Conservation (phyloP, 30 jellyfish, hydroid and myxozoan species). For the Turritopsis rubra region DNA sequence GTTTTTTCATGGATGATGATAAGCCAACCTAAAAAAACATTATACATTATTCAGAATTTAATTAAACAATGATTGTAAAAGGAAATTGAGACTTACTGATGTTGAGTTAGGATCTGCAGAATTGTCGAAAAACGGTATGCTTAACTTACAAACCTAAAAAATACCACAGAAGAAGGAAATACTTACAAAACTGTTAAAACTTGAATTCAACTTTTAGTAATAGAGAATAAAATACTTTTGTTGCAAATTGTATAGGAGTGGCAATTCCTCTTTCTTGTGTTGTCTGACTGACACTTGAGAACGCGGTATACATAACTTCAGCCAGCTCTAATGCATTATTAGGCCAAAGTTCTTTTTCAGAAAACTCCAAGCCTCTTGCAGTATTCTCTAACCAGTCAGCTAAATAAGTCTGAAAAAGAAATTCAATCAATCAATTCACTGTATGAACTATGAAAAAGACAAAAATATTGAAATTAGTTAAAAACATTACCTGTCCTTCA, state of each 20-base stretch:
- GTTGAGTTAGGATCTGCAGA: conserved; percentile 19
- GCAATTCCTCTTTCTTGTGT: conserved; percentile 92
- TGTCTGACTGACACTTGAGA: conserved; percentile 73
- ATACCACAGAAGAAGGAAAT: neutral
- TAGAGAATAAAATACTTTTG: conserved; percentile 53
- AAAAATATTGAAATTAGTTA: neutral
- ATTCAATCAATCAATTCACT: neutral
- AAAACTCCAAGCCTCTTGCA: conserved; percentile 28
- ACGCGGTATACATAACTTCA: conserved; percentile 92
- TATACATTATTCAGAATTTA: neutral
- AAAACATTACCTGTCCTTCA: conserved; percentile 80
- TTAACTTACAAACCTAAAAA: conserved; percentile 75
- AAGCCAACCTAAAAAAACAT: conserved; percentile 28
- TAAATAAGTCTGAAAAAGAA: neutral
- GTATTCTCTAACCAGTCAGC: conserved; percentile 32
- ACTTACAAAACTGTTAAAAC: neutral
- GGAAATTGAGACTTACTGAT: conserved; percentile 3
- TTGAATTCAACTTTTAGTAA: neutral
- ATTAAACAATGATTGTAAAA: neutral
- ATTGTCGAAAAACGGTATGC: conserved; percentile 61
- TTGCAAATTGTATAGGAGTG: conserved; percentile 96
- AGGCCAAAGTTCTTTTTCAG: conserved; percentile 83
- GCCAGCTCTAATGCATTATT: conserved; percentile 86
- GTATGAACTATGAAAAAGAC: neutral
- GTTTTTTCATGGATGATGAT: conserved; percentile 68